Percentiles rank a stretch among this genome's conserved stretches.
Evolutionary conservation across 2,888 invertebrate species (phyloP).

Genomic region (Shargacucullia verbasci): DNA sequence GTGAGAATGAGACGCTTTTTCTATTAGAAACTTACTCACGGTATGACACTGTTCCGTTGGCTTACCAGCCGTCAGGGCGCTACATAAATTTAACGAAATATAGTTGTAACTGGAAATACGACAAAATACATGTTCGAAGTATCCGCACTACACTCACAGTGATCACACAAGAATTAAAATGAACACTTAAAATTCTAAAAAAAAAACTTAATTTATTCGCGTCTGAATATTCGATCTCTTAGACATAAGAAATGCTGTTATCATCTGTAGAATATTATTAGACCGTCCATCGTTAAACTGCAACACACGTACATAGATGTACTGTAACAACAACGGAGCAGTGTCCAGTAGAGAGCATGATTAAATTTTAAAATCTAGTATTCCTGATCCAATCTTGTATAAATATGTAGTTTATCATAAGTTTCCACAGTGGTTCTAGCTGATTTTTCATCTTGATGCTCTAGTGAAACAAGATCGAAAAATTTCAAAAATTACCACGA

Average conservation of each 20-base stretch:
- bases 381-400: conserved; percentile 83
- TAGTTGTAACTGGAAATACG: conserved; percentile 28
- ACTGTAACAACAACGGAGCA: conserved; percentile 68
- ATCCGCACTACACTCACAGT: conserved; percentile 22
- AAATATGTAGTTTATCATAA: conserved; percentile 81
- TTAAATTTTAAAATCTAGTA: conserved; percentile 76
- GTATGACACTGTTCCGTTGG: conserved; percentile 72
- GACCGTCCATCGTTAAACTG: conserved; percentile 75
- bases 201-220: conserved; percentile 49
- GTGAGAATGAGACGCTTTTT: conserved; percentile 83
- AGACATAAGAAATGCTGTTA: conserved; percentile 66
- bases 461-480: conserved; percentile 68
- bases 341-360: conserved; percentile 71
- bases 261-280: conserved; percentile 61
- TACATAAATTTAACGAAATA: conserved; percentile 42
- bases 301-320: conserved; percentile 21
- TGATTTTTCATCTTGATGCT: conserved; percentile 77
- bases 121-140: conserved; percentile 33
- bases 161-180: conserved; percentile 30
- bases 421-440: conserved; percentile 80
- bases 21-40: conserved; percentile 75
- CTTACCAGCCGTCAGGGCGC: conserved; percentile 46
- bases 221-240: conserved; percentile 67
- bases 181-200: conserved; percentile 23
- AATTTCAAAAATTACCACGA: conserved; percentile 59